phyloP scores from a whole-genome alignment of 2,888 invertebrate genomes.

The Brenthis hecate region DNA sequence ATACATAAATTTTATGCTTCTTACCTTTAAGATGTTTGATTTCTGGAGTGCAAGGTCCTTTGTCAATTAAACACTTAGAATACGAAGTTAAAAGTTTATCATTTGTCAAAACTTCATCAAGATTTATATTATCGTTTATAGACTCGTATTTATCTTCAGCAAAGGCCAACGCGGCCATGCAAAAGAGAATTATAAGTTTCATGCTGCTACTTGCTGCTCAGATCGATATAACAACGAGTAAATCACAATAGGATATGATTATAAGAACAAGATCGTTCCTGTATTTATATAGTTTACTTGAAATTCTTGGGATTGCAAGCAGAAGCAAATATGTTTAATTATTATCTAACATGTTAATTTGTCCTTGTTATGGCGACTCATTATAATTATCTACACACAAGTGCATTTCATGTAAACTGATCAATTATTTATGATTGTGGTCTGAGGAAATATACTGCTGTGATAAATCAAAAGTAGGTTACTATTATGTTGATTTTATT shows the following conservation, averaged over 20 bases:
- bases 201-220: conserved; percentile 14
- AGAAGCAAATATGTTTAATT: conserved; percentile 39
- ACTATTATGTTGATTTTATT: conserved; percentile 6
- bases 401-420: conserved; percentile 10
- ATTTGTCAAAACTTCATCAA: conserved; percentile 85
- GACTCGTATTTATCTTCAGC: conserved; percentile 81
- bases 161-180: conserved; percentile 49
- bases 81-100: conserved; percentile 86
- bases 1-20: conserved; percentile 20
- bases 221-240: conserved; percentile 3
- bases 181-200: conserved; percentile 44
- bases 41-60: conserved; percentile 87
- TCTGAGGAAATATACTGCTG: background rate
- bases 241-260: conserved; percentile 28
- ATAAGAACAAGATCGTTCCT: conserved; percentile 32
- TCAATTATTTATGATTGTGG: conserved; percentile 13
- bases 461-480: background rate
- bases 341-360: conserved; percentile 30
- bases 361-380: conserved; percentile 32
- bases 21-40: conserved; percentile 87
- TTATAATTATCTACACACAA: conserved; percentile 14
- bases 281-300: conserved; percentile 30
- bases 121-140: conserved; percentile 84
- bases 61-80: conserved; percentile 85
- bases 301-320: conserved; percentile 41